Evolutionary conservation across 2,888 invertebrate genomes (phyloP).

Genomic region (Hipparchia semele): DNA sequence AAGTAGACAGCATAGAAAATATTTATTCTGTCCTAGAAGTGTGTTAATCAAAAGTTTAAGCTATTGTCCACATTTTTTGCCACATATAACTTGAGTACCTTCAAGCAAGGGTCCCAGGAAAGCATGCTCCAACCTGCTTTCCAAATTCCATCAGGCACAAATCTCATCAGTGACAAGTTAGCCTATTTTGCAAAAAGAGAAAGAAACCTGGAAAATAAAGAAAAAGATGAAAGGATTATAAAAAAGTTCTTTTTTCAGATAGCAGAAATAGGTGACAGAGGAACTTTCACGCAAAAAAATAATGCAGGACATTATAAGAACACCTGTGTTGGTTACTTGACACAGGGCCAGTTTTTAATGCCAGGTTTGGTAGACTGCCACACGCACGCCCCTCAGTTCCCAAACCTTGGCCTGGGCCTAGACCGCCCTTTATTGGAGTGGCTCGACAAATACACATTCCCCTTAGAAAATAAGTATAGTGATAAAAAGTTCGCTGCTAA

Average conservation of each 20-base stretch:
- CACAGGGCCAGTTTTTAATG: slow-evolving; percentile 86
- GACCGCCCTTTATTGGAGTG: slow-evolving; percentile 92
- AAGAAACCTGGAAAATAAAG: too few relatives aligned
- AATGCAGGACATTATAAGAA: slow-evolving; percentile 15
- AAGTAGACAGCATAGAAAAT: too few relatives aligned
- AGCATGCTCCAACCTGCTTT: too few relatives aligned
- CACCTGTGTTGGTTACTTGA: slow-evolving; percentile 16
- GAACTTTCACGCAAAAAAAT: slow-evolving; percentile 46
- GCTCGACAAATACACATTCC: slow-evolving; percentile 93
- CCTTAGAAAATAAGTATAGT: slow-evolving; percentile 88
- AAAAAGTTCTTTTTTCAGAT: slow-evolving; percentile 52
- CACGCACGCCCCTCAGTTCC: slow-evolving; percentile 94
- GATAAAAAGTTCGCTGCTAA: slow-evolving; percentile 86
- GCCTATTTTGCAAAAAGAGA: too few relatives aligned
- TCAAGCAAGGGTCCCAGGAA: too few relatives aligned
- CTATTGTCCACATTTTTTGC: too few relatives aligned
- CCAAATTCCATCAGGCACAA: too few relatives aligned
- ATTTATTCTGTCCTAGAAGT: too few relatives aligned
- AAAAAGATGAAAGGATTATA: too few relatives aligned
- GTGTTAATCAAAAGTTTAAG: too few relatives aligned
- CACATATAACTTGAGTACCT: too few relatives aligned
- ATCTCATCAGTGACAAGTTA: too few relatives aligned
- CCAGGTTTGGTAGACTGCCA: slow-evolving; percentile 96
- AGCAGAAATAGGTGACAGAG: slow-evolving; percentile 51
- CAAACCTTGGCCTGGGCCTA: slow-evolving; percentile 92